Evolutionary conservation across 2,113 vertebrate species (phyloP), one percentile per base, ranked within the genome.

Genomic region (Prunella himalayana): DNA sequence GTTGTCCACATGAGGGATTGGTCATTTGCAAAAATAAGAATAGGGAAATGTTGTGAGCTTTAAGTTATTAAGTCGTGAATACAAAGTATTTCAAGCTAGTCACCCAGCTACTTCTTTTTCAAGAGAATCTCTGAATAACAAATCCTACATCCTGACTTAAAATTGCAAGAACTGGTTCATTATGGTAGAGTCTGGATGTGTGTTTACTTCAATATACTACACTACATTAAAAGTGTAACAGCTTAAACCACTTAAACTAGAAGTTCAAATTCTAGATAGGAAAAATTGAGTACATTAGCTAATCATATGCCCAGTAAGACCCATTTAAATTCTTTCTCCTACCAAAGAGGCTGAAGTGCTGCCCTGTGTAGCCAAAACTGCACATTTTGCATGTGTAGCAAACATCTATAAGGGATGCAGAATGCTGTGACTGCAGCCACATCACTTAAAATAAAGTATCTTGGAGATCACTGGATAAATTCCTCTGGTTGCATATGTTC

Each of bases 1-100:
- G 7, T 51, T 12, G 10, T 53, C 21, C 23, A 47, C 28, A 35
- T 11, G 31, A 49, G 25, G 5, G 19, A 59, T 15, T 0, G 4
- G 1, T 68, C 57, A 76, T 80, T 91, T 53, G 3, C 0, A 7
- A 91, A 86, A 70, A 39, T 14, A 25, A 45, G 21, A 54, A 15
- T 10, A 54, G 7, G 8, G 35, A 72, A 91, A 45, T 21, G 15
- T 50, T 77, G 19, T 28, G 39, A 84, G 15, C 9, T 79, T 35
- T 27, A 49, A 83, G 23, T 45, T 22, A 76, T 13, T 61, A 60
- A 82, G 8, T 53, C 8, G 9, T 57, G 27, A 85, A 80, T 31
- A 56, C 17, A 49, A 82, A 35, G 9, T 47, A 71, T 65, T 71
- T 83, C 25, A 75, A 63, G 5, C 4, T 59, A 30, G 7, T 44